These are phyloP conservation scores for Agonopterix subpropinquella DNA, from an alignment of 2,888 invertebrate genomes.

Conservation along the genomic window DNA sequence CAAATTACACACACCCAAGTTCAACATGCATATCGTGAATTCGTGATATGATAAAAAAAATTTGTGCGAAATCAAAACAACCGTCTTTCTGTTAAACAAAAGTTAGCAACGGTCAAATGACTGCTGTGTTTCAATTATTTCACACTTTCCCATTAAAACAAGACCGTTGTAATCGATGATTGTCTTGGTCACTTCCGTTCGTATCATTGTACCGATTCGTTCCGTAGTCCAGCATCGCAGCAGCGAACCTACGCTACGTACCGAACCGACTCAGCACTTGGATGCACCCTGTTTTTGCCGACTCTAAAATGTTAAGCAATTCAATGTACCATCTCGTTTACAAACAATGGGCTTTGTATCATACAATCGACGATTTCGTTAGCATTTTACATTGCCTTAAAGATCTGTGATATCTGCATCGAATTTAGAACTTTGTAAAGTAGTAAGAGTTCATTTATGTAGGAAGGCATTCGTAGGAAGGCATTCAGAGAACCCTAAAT, in stretches of 20 bases:
- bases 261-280: conserved; percentile 25
- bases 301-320: conserved; percentile 29
- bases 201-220: conserved; percentile 27
- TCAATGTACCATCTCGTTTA: conserved; percentile 31
- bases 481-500: no score
- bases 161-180: conserved; percentile 33
- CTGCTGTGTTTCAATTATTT: conserved; percentile 29
- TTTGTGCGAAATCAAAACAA: no score
- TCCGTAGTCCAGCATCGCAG: conserved; percentile 14
- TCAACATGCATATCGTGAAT: no score
- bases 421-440: conserved; percentile 4
- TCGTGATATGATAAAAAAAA: no score
- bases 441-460: no score
- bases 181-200: conserved; percentile 40
- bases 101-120: no score
- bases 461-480: no score
- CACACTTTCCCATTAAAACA: conserved; percentile 47
- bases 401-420: conserved; percentile 21
- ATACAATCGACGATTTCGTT: conserved; percentile 38
- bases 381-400: conserved; percentile 32
- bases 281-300: conserved; percentile 26
- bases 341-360: conserved; percentile 50
- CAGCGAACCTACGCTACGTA: conserved; percentile 5
- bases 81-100: no score
- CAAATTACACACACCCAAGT: no score